These are phyloP conservation scores for Arbacia lixula DNA, from an alignment of 53 echinoderm and acorn worm species.

Conservation along the genomic window DNA sequence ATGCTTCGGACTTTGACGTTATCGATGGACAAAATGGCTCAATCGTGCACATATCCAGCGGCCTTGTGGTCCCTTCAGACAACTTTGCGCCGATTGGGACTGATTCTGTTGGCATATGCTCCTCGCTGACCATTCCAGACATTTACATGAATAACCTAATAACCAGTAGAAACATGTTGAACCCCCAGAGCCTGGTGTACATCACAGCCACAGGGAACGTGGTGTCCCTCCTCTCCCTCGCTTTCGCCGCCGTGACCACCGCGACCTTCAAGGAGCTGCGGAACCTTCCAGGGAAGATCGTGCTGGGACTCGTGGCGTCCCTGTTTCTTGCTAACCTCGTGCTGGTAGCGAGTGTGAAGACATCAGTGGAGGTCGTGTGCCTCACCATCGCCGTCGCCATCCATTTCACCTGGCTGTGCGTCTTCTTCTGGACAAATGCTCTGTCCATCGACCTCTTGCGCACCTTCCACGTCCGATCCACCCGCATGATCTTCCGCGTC, in stretches of 20 bases:
- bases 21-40: background rate
- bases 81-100: background rate
- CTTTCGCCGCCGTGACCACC: conserved; percentile 56
- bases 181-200: conserved; percentile 14
- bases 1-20: conserved; percentile 13
- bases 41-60: conserved; percentile 16
- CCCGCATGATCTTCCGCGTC: conserved; percentile 43
- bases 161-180: background rate
- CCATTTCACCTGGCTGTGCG: conserved; percentile 72
- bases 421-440: conserved; percentile 80
- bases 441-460: conserved; percentile 75
- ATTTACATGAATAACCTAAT: too few species aligned
- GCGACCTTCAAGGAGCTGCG: conserved; percentile 52
- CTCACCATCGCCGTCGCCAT: conserved; percentile 49
- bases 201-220: conserved; percentile 56
- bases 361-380: conserved; percentile 44
- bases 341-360: background rate
- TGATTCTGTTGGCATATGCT: background rate
- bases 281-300: conserved; percentile 66
- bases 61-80: background rate
- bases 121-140: background rate
- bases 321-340: conserved; percentile 64
- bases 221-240: conserved; percentile 54
- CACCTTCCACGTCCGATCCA: conserved; percentile 64
- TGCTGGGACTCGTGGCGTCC: conserved; percentile 59